Conservation (phyloP, 1,140 invertebrate genomes). For the Conus betulinus region DNA sequence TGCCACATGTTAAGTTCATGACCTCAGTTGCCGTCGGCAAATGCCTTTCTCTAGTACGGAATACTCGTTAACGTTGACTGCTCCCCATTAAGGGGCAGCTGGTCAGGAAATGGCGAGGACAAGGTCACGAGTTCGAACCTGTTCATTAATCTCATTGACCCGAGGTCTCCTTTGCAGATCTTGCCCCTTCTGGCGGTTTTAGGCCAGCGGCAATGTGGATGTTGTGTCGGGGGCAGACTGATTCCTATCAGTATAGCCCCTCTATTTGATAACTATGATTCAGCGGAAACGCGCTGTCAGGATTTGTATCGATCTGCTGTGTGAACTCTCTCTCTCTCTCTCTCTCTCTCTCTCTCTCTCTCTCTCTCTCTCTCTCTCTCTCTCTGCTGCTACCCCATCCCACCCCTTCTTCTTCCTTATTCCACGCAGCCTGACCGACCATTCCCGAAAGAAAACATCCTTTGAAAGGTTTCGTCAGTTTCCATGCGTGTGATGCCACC, state of each 20-base stretch:
- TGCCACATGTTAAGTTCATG: neutral
- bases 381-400: neutral
- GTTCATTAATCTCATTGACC: neutral
- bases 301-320: constrained; percentile 1
- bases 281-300: constrained; percentile 12
- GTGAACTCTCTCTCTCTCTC: neutral
- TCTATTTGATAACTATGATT: constrained; percentile 19
- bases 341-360: neutral
- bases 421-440: neutral
- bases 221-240: neutral
- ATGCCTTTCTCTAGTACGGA: neutral
- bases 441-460: neutral
- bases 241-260: neutral
- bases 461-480: neutral
- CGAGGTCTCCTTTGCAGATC: neutral
- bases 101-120: neutral
- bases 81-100: neutral
- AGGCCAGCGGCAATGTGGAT: neutral
- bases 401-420: neutral
- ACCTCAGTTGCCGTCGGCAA: neutral
- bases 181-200: neutral
- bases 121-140: neutral
- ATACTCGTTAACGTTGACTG: neutral
- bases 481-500: neutral
- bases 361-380: neutral